A percentile compares a stretch with the other conserved stretches of the same genome.
Conservation (phyloP, 2,113 vertebrate genomes). For the Gallinago paraguaiae region DNA sequence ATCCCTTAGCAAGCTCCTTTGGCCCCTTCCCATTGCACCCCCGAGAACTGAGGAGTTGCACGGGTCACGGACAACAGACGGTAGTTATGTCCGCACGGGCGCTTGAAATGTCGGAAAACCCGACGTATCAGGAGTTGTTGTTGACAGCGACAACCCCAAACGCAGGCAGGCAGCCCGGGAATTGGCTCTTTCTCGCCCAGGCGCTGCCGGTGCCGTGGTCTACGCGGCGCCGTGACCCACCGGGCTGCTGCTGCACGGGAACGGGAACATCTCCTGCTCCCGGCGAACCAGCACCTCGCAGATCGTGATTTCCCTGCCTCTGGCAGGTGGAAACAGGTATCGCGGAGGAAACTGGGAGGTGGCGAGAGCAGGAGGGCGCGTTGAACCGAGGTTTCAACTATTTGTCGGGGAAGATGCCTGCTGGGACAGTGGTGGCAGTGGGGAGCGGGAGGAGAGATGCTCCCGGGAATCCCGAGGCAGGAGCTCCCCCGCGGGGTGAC, state of each 20-base stretch:
- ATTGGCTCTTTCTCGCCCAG: not conserved
- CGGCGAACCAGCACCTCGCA: not conserved
- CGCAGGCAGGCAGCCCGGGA: not conserved
- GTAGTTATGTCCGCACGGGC: not conserved
- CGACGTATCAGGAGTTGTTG: not conserved
- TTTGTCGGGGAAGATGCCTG: not conserved
- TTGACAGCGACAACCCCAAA: not conserved
- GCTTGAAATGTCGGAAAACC: not conserved
- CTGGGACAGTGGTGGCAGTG: not conserved
- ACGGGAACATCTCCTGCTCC: not conserved
- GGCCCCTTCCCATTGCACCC: not conserved
- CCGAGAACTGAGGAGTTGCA: not conserved
- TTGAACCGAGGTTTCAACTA: not conserved
- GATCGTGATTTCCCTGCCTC: not conserved
- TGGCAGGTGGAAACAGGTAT: not conserved
- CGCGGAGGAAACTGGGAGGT: not conserved
- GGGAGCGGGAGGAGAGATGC: not conserved
- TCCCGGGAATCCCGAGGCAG: not conserved
- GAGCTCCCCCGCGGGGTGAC: not conserved
- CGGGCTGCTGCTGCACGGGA: not conserved
- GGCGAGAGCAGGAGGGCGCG: not conserved
- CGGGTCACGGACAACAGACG: accelerated
- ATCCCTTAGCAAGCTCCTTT: not conserved
- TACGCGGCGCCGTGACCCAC: too few species aligned
- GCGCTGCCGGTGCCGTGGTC: not conserved